Conservation (phyloP, 2,797 vertebrate species). For the Hozukius guyotensis region DNA sequence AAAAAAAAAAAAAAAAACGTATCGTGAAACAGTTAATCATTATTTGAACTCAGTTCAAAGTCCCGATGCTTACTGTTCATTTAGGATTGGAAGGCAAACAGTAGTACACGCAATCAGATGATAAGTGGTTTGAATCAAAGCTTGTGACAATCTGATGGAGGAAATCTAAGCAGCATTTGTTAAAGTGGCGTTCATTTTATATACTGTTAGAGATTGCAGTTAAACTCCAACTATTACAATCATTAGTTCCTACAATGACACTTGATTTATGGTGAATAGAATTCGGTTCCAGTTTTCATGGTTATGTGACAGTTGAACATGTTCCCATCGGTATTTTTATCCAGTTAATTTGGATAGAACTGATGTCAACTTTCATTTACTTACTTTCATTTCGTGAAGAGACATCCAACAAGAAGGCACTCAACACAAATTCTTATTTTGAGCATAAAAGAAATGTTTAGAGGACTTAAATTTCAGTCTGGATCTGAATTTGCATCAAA, state of each 20-base stretch:
- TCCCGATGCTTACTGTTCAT: slow-evolving; percentile 39
- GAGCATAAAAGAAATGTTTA: neutral
- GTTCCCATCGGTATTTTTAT: neutral
- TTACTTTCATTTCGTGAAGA: neutral
- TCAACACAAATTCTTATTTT: neutral
- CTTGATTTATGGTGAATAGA: neutral
- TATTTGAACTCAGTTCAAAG: slow-evolving; percentile 64
- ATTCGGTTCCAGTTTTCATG: neutral
- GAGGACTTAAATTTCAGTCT: neutral
- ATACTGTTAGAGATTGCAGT: neutral
- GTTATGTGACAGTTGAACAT: neutral
- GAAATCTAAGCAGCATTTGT: neutral
- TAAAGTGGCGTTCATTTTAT: neutral
- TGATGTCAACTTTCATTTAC: neutral
- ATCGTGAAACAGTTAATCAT: slow-evolving; percentile 63
- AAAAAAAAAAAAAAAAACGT: neutral
- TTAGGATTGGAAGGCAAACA: slow-evolving; percentile 20
- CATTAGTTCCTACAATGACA: neutral
- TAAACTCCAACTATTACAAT: neutral
- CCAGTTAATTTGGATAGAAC: neutral
- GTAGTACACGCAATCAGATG: neutral
- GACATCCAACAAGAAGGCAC: neutral
- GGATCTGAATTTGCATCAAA: neutral
- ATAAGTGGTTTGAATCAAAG: slow-evolving; percentile 11
- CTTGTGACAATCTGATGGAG: neutral